phyloP scores from a whole-genome alignment of 2,888 invertebrate species.

The Mongoloraphidia duomilia region DNA sequence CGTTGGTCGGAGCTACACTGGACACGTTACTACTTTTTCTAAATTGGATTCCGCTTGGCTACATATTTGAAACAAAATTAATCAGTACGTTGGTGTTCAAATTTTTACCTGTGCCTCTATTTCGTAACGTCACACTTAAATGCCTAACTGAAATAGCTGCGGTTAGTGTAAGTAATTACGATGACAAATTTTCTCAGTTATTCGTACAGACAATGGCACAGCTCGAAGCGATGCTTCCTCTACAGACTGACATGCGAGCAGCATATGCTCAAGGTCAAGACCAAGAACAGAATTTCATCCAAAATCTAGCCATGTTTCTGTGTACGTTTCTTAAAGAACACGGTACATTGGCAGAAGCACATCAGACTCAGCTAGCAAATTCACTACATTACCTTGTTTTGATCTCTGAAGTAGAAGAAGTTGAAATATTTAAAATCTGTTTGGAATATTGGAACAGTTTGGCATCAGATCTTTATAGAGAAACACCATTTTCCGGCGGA shows the following conservation, averaged over 20 bases:
- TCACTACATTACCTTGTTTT: constrained; percentile 76
- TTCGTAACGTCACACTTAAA: constrained; percentile 94
- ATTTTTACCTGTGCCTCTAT: constrained; percentile 95
- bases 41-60: constrained; percentile 99
- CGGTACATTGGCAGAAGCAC: constrained; percentile 73
- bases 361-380: constrained; percentile 65
- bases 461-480: constrained; percentile 82
- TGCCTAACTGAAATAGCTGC: constrained; percentile 97
- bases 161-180: constrained; percentile 78
- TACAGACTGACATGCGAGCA: constrained; percentile 80
- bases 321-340: constrained; percentile 96
- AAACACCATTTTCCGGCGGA: constrained; percentile 51
- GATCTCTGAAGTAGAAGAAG: constrained; percentile 96
- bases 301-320: constrained; percentile 92
- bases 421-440: constrained; percentile 99
- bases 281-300: constrained; percentile 97
- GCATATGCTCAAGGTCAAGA: constrained; percentile 90
- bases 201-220: constrained; percentile 88
- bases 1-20: constrained; percentile 87
- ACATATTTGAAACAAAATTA: constrained; percentile 97
- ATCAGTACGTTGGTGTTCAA: constrained; percentile 88
- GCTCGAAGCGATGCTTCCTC: constrained; percentile 81
- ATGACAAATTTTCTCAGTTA: constrained; percentile 80
- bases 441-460: constrained; percentile 97
- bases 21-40: constrained; percentile 93